phyloP scores from a whole-genome alignment of 2,888 invertebrate species.

The Microplitis deprimator region DNA sequence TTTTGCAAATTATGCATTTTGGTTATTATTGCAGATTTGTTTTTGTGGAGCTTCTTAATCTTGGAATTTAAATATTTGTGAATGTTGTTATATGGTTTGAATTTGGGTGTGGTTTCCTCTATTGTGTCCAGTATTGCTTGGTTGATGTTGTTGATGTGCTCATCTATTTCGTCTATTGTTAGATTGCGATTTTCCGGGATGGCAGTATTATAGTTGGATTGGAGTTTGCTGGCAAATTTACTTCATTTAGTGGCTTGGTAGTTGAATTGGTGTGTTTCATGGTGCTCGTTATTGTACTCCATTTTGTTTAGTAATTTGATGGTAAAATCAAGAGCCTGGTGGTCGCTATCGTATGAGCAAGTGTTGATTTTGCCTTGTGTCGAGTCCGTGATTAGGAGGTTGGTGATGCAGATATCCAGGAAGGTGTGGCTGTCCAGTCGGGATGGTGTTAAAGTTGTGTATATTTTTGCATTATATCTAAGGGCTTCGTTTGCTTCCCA shows the following conservation, averaged over 20 bases:
- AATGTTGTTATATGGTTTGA: not conserved
- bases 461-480: not conserved
- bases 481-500: constrained; percentile 4
- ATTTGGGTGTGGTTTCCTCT: not conserved
- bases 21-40: too few relatives aligned
- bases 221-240: not conserved
- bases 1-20: too few relatives aligned
- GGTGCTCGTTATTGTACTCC: not conserved
- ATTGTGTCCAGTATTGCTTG: not conserved
- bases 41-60: too few relatives aligned
- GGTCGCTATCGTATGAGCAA: too few relatives aligned
- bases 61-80: too few relatives aligned
- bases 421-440: not conserved
- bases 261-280: not conserved
- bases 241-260: not conserved
- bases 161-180: not conserved
- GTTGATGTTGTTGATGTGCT: not conserved
- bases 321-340: not conserved
- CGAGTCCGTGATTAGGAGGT: too few relatives aligned
- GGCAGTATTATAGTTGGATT: not conserved
- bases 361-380: too few relatives aligned
- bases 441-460: not conserved
- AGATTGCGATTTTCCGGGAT: not conserved
- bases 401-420: not conserved
- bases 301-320: not conserved